These are phyloP conservation scores for Antennarius maculatus DNA, from an alignment of 2,797 vertebrate genomes.

Conservation along the genomic window DNA sequence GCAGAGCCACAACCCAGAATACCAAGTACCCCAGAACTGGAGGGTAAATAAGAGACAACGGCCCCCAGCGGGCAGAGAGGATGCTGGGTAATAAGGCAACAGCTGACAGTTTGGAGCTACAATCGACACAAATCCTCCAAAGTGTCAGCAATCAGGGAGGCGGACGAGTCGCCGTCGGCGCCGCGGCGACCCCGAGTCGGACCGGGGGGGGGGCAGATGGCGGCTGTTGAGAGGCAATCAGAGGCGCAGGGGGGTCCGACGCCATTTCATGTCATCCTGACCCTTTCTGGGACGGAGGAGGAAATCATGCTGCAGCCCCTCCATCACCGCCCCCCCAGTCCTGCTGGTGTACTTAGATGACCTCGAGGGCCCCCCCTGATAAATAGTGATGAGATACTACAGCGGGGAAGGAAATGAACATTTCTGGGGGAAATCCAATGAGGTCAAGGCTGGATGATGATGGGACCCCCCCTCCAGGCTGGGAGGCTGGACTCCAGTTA, in stretches of 20 bases:
- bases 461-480: constrained; percentile 59
- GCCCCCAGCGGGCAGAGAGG: constrained; percentile 25
- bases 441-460: constrained; percentile 53
- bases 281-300: constrained; percentile 24
- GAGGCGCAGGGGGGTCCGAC: constrained; percentile 15
- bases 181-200: constrained; percentile 18
- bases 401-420: constrained; percentile 70
- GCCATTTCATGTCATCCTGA: constrained; percentile 36
- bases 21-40: constrained; percentile 41
- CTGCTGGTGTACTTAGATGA: constrained; percentile 43
- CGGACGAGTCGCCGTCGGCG: constrained; percentile 36
- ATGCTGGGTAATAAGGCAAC: constrained; percentile 21
- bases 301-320: constrained; percentile 13
- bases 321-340: constrained; percentile 22
- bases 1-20: constrained; percentile 47
- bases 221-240: constrained; percentile 38
- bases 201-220: constrained; percentile 30
- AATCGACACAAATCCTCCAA: constrained; percentile 36
- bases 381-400: constrained; percentile 80
- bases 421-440: constrained; percentile 76
- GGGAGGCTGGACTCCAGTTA: constrained; percentile 37
- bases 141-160: constrained; percentile 45
- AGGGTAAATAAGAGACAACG: constrained; percentile 33
- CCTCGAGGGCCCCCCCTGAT: constrained; percentile 62
- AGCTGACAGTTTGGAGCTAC: constrained; percentile 54